Conservation (phyloP, 1,140 invertebrate species). For the Gonioctena quinquepunctata region DNA sequence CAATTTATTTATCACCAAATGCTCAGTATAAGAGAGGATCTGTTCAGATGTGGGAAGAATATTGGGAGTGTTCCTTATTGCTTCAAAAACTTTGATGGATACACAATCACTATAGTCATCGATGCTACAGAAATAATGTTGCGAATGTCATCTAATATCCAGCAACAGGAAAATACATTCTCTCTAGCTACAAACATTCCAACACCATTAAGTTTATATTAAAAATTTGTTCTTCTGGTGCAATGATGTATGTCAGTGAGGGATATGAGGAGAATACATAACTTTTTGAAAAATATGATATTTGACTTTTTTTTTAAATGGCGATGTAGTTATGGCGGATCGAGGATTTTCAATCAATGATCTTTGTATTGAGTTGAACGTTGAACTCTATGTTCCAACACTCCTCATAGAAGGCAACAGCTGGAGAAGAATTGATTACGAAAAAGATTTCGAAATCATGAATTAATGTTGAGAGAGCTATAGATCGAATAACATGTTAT, state of each 20-base stretch:
- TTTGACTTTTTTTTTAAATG: background rate
- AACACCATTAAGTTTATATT: background rate
- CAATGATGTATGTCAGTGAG: background rate
- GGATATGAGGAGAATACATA: background rate
- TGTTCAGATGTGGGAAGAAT: background rate
- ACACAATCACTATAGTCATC: background rate
- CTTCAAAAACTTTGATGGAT: background rate
- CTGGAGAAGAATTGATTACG: background rate
- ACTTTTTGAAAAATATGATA: background rate
- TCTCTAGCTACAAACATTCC: background rate
- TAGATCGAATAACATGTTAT: background rate
- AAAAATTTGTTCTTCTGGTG: background rate
- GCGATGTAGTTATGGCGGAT: background rate
- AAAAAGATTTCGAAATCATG: background rate
- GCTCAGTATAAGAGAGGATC: background rate
- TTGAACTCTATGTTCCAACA: background rate
- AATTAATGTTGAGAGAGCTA: background rate
- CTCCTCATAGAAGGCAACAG: background rate
- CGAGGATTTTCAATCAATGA: background rate
- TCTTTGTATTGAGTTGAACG: background rate
- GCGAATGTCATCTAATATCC: background rate
- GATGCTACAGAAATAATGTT: background rate
- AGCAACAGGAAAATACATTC: too few relatives aligned
- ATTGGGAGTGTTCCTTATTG: background rate
- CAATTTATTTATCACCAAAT: background rate